Evolutionary conservation across 2,797 vertebrate species (phyloP).

Genomic region (Meriones psammophilus): DNA sequence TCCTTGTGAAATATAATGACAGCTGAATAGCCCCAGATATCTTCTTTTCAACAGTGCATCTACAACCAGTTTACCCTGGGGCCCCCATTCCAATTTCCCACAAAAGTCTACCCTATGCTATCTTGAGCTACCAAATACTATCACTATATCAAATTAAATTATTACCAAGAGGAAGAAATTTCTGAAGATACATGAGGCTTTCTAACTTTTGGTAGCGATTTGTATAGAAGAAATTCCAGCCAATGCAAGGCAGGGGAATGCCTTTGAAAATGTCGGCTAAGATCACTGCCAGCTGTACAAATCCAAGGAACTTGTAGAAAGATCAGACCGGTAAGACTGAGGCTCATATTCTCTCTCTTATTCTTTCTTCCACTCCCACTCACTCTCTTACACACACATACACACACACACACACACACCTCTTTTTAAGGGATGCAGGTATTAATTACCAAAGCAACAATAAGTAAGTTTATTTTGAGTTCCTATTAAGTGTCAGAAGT

Average conservation of each 20-base stretch:
- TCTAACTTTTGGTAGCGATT: slow-evolving; percentile 5
- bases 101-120: background rate
- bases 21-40: background rate
- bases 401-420: background rate
- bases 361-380: background rate
- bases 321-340: background rate
- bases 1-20: background rate
- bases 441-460: background rate
- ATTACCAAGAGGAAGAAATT: background rate
- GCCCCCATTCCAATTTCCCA: background rate
- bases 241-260: background rate
- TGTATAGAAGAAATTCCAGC: slow-evolving; percentile 21
- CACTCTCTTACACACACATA: background rate
- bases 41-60: background rate
- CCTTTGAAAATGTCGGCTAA: slow-evolving; percentile 4
- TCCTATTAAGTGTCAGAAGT: background rate
- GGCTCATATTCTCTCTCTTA: background rate
- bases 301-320: background rate
- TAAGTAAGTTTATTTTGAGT: slow-evolving; percentile 5
- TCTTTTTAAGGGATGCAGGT: fast-evolving
- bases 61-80: background rate
- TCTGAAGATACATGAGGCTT: background rate
- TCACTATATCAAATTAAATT: slow-evolving; percentile 2
- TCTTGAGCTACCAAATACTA: background rate
- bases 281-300: slow-evolving; percentile 6